Percentiles rank a stretch among this genome's conserved stretches.
Evolutionary conservation across 2,888 invertebrate species (phyloP).

Genomic region (Entomobrya multifasciata): DNA sequence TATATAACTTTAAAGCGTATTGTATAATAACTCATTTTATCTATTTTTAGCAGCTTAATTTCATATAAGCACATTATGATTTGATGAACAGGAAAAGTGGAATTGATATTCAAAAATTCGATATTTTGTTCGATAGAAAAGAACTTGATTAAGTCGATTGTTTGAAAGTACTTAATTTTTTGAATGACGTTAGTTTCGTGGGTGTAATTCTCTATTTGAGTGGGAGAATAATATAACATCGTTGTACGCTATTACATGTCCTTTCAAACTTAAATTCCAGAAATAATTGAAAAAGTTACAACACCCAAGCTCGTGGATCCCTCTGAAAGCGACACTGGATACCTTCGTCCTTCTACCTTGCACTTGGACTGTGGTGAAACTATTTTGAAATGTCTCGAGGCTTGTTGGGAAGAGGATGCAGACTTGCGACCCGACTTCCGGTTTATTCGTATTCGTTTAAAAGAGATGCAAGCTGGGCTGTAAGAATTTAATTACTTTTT

Average conservation of each 20-base stretch:
- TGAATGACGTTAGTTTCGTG: too few relatives aligned
- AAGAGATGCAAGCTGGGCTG: constrained; percentile 95
- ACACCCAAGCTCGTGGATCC: constrained; percentile 65
- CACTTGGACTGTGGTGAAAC: constrained; percentile 80
- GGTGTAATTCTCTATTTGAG: not conserved
- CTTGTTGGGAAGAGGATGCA: constrained; percentile 90
- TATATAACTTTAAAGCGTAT: too few relatives aligned
- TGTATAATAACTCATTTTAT: too few relatives aligned
- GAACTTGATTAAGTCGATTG: too few relatives aligned
- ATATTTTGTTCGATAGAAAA: too few relatives aligned
- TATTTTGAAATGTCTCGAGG: constrained; percentile 83
- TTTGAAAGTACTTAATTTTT: too few relatives aligned
- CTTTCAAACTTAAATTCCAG: constrained; percentile 46
- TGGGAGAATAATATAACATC: not conserved
- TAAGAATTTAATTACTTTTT: constrained; percentile 82
- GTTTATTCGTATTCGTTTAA: constrained; percentile 88
- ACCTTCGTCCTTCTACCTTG: constrained; percentile 72
- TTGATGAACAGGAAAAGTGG: not conserved
- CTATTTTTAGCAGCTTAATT: too few relatives aligned
- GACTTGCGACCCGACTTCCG: constrained; percentile 90
- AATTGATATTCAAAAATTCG: too few relatives aligned
- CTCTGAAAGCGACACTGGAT: constrained; percentile 46
- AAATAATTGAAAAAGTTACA: constrained; percentile 75
- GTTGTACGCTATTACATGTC: not conserved
- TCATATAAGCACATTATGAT: too few relatives aligned